phyloP scores from a whole-genome alignment of 2,113 vertebrate species.

The Acrocephalus kingi region DNA sequence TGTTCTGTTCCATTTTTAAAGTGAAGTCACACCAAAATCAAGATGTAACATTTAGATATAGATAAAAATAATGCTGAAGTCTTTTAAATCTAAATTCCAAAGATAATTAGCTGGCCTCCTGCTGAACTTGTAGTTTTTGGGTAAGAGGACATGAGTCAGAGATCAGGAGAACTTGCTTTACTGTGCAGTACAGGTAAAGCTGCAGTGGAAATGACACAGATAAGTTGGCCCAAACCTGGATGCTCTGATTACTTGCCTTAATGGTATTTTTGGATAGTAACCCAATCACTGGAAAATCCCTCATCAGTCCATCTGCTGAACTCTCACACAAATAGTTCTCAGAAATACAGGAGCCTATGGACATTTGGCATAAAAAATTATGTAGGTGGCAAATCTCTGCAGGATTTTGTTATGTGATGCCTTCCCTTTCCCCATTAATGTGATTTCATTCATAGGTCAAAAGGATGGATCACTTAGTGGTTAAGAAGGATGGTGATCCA shows the following conservation, averaged over 20 bases:
- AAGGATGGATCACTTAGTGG: neutral
- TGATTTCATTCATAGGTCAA: neutral
- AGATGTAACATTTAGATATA: neutral
- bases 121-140: neutral
- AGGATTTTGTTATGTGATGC: neutral
- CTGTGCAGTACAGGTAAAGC: neutral
- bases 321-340: neutral
- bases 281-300: neutral
- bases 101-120: neutral
- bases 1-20: neutral
- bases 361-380: neutral
- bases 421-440: neutral
- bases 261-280: conserved; percentile 12
- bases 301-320: conserved; percentile 1
- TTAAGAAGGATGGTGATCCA: neutral
- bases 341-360: neutral
- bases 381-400: neutral
- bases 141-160: neutral
- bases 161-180: neutral
- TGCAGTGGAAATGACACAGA: neutral
- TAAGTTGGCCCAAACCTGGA: neutral
- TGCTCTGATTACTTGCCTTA: neutral
- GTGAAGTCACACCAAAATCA: neutral
- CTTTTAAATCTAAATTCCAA: neutral
- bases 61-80: neutral